Percentiles rank a stretch among this genome's conserved stretches.
These are phyloP conservation scores for Nephrotoma flavescens DNA, from an alignment of 2,888 invertebrate genomes.

Conservation along the genomic window DNA sequence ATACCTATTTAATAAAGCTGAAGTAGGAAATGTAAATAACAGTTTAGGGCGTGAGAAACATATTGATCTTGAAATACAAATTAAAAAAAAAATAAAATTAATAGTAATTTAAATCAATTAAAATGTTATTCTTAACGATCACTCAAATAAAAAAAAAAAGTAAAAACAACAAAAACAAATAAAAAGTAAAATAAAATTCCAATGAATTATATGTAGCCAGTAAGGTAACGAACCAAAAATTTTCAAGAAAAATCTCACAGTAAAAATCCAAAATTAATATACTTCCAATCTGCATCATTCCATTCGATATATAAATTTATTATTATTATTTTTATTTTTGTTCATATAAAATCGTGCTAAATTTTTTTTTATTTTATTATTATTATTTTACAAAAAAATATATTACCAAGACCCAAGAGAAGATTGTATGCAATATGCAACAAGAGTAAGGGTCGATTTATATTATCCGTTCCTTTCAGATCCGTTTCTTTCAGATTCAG, in stretches of 20 bases:
- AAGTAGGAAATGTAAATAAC: neutral
- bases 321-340: neutral
- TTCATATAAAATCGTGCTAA: neutral
- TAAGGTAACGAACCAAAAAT: neutral
- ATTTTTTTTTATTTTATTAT: neutral
- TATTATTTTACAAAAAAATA: neutral
- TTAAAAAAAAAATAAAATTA: neutral
- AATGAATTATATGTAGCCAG: neutral
- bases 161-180: neutral
- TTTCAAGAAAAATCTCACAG: neutral
- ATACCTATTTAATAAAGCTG: neutral
- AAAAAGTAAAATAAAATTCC: neutral
- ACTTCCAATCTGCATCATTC: neutral
- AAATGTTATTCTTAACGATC: neutral
- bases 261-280: neutral
- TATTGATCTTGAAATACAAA: neutral
- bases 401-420: neutral
- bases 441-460: no score
- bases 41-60: neutral
- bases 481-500: no score
- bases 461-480: no score
- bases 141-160: neutral
- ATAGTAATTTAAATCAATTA: neutral
- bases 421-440: neutral
- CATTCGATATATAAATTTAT: neutral